Evolutionary conservation across 2,797 vertebrate species (phyloP).

Genomic region (Eutrigla gurnardus): DNA sequence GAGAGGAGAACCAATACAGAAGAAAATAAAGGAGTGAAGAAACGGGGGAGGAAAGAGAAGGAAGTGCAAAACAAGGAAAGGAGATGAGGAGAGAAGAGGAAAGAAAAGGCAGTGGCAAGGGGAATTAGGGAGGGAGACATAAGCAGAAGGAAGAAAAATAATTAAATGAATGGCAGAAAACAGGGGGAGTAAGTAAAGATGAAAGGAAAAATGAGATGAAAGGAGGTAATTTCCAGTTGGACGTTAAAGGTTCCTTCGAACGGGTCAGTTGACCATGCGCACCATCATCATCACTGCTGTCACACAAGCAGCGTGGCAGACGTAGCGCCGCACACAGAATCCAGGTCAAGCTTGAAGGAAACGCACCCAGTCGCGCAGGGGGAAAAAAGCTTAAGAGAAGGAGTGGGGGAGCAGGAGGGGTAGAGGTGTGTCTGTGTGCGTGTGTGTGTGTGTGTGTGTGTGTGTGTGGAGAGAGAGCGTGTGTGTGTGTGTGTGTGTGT

Average conservation of each 20-base stretch:
- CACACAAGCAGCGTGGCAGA: constrained; percentile 60
- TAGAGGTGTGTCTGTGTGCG: constrained; percentile 42
- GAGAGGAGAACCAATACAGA: background rate
- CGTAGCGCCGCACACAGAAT: constrained; percentile 58
- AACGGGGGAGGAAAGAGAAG: background rate
- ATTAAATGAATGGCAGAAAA: background rate
- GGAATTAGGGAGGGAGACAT: background rate
- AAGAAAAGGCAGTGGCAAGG: background rate
- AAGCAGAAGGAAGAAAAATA: background rate
- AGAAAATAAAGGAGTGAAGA: background rate
- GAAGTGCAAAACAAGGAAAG: background rate
- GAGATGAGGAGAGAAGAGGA: background rate
- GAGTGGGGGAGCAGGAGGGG: constrained; percentile 53
- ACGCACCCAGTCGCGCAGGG: constrained; percentile 56
- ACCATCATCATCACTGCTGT: constrained; percentile 51
- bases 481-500: constrained; percentile 51
- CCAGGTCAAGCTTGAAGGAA: constrained; percentile 82
- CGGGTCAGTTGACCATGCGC: constrained; percentile 66
- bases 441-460: constrained; percentile 31
- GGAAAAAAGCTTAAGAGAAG: constrained; percentile 60
- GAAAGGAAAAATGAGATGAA: background rate
- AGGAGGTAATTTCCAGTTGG: constrained; percentile 17
- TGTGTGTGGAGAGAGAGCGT: constrained; percentile 1
- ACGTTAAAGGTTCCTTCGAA: constrained; percentile 42
- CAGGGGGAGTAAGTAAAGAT: background rate